phyloP scores from a whole-genome alignment of 2,888 invertebrate species.

The Cantharis lateralis region DNA sequence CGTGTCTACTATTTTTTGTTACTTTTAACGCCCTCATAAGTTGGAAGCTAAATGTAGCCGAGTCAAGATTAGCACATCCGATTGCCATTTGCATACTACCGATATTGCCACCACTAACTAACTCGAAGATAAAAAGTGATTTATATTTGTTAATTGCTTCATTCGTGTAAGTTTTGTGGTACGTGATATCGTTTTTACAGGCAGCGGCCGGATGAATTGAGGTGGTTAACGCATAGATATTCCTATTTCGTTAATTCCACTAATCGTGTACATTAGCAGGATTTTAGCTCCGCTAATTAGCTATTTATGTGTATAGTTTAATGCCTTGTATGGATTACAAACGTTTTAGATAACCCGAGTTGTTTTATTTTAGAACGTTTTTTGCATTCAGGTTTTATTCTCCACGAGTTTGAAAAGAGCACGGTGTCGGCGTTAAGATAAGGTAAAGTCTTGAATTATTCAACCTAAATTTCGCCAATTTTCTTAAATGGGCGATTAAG shows the following conservation, averaged over 20 bases:
- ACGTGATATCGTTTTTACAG: slow-evolving; percentile 32
- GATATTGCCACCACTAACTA: slow-evolving; percentile 33
- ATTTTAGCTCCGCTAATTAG: slow-evolving; percentile 23
- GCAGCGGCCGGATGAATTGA: slow-evolving; percentile 11
- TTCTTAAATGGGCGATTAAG: slow-evolving; percentile 56
- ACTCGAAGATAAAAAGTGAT: slow-evolving; percentile 37
- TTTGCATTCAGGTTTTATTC: slow-evolving; percentile 11
- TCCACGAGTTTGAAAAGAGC: slow-evolving; percentile 3
- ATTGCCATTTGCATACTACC: slow-evolving; percentile 37
- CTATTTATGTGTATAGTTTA: slow-evolving; percentile 21
- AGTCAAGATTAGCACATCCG: slow-evolving; percentile 25
- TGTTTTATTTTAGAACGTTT: slow-evolving; percentile 52
- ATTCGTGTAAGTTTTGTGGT: slow-evolving; percentile 25
- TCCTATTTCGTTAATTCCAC: slow-evolving; percentile 31
- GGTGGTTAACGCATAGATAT: slow-evolving; percentile 19
- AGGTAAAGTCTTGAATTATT: slow-evolving; percentile 57
- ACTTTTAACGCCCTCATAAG: slow-evolving; percentile 4
- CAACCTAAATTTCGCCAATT: slow-evolving; percentile 56
- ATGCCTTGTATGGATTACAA: slow-evolving; percentile 24
- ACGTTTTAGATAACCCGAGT: slow-evolving; percentile 28
- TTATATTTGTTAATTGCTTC: slow-evolving; percentile 39
- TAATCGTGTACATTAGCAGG: slow-evolving; percentile 20
- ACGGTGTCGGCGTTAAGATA: slow-evolving; percentile 47
- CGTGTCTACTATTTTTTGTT: slow-evolving; percentile 31
- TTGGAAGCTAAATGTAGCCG: slow-evolving; percentile 20